Base-by-base conservation (phyloP, 1,140 invertebrate genomes). In the Meloidogyne exigua region DNA sequence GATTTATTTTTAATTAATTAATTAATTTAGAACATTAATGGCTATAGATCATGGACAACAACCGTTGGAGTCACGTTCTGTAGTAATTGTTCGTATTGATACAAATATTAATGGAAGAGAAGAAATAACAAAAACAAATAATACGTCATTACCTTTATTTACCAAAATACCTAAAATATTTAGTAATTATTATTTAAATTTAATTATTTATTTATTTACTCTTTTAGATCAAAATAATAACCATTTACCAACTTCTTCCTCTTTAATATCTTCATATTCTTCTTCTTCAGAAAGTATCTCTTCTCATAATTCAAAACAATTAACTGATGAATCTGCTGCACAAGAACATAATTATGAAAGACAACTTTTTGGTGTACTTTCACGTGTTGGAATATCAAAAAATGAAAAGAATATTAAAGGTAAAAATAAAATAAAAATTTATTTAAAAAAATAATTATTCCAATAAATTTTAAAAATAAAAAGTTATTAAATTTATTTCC, bases 1-100 rank as follows among this genome's bases (percentile, higher is more conserved):
- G 7, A 3, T 2, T 15, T n/a, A 49, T 5, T 0, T 49, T 49
- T 49, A 49, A 18, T 9, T 57, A 57, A n/a, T n/a, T n/a, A 18
- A 18, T 18, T 18, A 18, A n/a, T 57, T 70, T 15, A 36, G 81
- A 5, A 68, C 75, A 10, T 36, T 83, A 21, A 72, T 87, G 18
- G 85, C 85, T 0, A 78, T 80, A 42, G 85, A 87, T 75, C 68
- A 82, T 49, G 85, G 85, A 25, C 78, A 87, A 23, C 85, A 84
- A 36, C 85, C 86, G 4, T 44, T 79, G 7, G 84, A 87, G 49
- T 75, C 85, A 13, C 71, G 80, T 26, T 78, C 75, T 1, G 68
- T 66, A 26, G 72, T 87, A n/a, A 66, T 77, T 23, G 71, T 86
- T 12, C 57, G 62, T 26, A 78, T 86, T 62, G 82, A 79, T 68